phyloP scores from a whole-genome alignment of 2,113 vertebrate genomes.

The Gallinago undulata region DNA sequence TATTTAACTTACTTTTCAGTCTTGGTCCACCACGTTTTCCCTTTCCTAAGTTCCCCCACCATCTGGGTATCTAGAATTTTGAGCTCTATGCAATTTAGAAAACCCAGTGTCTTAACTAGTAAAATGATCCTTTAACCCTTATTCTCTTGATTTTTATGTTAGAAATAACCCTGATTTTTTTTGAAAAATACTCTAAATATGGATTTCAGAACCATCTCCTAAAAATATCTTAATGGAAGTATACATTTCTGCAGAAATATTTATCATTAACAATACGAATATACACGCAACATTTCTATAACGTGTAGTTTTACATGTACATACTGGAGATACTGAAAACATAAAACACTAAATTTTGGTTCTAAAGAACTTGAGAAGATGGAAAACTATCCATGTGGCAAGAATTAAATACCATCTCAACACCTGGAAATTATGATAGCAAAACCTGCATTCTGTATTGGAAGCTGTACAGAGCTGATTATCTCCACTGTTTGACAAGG shows the following conservation, averaged over 20 bases:
- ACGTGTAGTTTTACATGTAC: neutral
- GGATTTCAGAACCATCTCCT: neutral
- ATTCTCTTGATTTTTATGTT: neutral
- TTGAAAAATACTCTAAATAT: neutral
- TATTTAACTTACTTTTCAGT: neutral
- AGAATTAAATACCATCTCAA: neutral
- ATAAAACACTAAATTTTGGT: neutral
- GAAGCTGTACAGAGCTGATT: slow-evolving; percentile 35
- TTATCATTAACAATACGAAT: neutral
- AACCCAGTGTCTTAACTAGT: neutral
- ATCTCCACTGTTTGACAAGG: slow-evolving; percentile 38
- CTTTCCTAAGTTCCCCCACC: neutral
- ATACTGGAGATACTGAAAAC: neutral
- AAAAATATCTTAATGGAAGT: neutral
- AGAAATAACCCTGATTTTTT: neutral
- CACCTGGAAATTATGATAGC: slow-evolving; percentile 19
- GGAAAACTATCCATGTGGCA: neutral
- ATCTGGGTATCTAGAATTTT: neutral
- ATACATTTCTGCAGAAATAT: neutral
- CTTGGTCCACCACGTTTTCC: neutral
- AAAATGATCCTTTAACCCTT: neutral
- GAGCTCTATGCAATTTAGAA: neutral
- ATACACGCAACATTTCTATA: neutral
- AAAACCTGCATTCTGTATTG: neutral
- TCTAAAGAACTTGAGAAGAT: neutral